A percentile compares a stretch with the other conserved stretches of the same genome.
Evolutionary conservation across 2,113 vertebrate genomes (phyloP).

Genomic region (Rhombomys opimus): DNA sequence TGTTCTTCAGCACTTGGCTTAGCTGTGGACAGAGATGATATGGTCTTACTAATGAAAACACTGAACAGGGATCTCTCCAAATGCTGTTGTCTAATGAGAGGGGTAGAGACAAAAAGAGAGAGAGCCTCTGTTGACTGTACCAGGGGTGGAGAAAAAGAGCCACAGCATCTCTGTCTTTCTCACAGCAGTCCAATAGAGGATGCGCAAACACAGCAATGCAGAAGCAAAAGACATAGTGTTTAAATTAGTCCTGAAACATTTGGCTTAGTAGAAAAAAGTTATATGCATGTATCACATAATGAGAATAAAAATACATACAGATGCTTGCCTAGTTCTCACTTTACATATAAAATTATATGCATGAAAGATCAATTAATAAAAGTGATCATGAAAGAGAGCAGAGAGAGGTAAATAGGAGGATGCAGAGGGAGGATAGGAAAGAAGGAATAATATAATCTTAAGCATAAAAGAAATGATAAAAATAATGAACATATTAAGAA

Average conservation of each 20-base stretch:
- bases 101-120: neutral
- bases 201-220: neutral
- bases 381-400: neutral
- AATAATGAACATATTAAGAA: neutral
- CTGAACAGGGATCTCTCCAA: neutral
- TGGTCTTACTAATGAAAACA: conserved; percentile 4
- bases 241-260: conserved; percentile 15
- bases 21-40: neutral
- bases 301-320: conserved; percentile 25
- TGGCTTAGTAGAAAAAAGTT: neutral
- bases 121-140: neutral
- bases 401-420: neutral
- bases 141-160: neutral
- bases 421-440: neutral
- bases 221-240: neutral
- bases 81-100: neutral
- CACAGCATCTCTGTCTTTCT: neutral
- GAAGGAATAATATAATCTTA: neutral
- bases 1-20: neutral
- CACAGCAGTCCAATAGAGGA: neutral
- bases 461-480: neutral
- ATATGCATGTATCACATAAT: neutral
- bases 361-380: too few relatives aligned
- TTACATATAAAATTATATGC: neutral
- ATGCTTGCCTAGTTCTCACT: neutral